Percentiles rank a stretch among this genome's conserved stretches.
Evolutionary conservation across 2,888 invertebrate species (phyloP).

Genomic region (Sinopyrophorus schimmeli): DNA sequence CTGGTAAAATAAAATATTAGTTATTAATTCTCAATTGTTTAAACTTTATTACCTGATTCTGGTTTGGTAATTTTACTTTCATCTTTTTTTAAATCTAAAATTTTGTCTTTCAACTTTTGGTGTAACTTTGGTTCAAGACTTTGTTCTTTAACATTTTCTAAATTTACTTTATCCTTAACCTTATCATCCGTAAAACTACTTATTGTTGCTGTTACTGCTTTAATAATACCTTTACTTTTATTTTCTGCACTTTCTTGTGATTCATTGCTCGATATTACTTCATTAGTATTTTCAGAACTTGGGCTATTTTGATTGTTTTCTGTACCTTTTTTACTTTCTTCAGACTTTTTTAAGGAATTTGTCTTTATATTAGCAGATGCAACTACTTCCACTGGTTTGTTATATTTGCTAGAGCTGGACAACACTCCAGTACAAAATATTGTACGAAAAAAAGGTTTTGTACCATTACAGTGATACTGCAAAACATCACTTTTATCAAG

Average conservation of each 20-base stretch:
- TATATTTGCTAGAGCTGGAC: neutral
- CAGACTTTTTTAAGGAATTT: neutral
- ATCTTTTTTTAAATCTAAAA: slow-evolving; percentile 42
- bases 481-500: neutral
- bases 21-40: neutral
- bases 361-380: neutral
- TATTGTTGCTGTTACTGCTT: too few relatives aligned
- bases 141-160: slow-evolving; percentile 48
- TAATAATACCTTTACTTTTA: too few relatives aligned
- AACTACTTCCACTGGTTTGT: neutral
- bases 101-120: slow-evolving; percentile 48
- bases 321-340: neutral
- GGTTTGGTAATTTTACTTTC: slow-evolving; percentile 34
- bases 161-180: slow-evolving; percentile 29
- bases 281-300: neutral
- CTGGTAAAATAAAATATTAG: slow-evolving; percentile 15
- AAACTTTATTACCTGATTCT: slow-evolving; percentile 34
- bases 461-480: neutral
- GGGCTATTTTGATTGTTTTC: too few relatives aligned
- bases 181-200: slow-evolving; percentile 11
- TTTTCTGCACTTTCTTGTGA: too few relatives aligned
- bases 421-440: slow-evolving; percentile 7
- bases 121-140: slow-evolving; percentile 40
- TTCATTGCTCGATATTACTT: too few relatives aligned
- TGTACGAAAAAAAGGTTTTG: slow-evolving; percentile 9